Conservation (phyloP, 2,113 vertebrate species). For the Actenoides hombroni region DNA sequence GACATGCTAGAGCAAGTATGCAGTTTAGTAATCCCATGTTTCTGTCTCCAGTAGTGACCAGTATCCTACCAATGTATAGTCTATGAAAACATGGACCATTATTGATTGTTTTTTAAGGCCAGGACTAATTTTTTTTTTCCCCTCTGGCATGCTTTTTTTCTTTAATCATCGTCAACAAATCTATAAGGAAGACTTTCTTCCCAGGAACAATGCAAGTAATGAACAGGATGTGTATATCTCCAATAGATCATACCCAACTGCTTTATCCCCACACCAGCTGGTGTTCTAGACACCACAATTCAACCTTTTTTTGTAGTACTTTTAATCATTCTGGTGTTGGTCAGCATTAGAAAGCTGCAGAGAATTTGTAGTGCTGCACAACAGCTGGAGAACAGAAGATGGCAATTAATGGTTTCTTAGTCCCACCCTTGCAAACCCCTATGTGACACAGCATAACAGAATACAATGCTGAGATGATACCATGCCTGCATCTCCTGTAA, state of each 20-base stretch:
- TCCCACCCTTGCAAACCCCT: background rate
- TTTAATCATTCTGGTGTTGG: background rate
- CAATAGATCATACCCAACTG: background rate
- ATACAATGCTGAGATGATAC: background rate
- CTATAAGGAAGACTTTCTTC: background rate
- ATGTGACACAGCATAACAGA: background rate
- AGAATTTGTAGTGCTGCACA: background rate
- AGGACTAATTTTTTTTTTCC: accelerated
- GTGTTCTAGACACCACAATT: background rate
- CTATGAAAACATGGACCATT: background rate
- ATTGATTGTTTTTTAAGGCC: background rate
- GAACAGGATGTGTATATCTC: background rate
- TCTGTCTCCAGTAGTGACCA: background rate
- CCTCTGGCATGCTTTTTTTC: background rate
- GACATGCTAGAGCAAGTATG: background rate
- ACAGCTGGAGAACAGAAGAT: background rate
- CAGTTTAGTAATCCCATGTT: background rate
- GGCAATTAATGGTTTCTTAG: background rate
- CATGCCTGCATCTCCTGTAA: background rate
- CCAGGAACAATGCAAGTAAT: background rate
- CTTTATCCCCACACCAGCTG: background rate
- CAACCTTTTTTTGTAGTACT: background rate
- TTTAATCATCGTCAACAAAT: background rate
- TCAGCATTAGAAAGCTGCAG: background rate
- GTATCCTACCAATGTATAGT: background rate